Percentiles rank a stretch among this genome's conserved stretches.
Evolutionary conservation across 1,140 invertebrate species (phyloP).

Genomic region (Halyomorpha halys): DNA sequence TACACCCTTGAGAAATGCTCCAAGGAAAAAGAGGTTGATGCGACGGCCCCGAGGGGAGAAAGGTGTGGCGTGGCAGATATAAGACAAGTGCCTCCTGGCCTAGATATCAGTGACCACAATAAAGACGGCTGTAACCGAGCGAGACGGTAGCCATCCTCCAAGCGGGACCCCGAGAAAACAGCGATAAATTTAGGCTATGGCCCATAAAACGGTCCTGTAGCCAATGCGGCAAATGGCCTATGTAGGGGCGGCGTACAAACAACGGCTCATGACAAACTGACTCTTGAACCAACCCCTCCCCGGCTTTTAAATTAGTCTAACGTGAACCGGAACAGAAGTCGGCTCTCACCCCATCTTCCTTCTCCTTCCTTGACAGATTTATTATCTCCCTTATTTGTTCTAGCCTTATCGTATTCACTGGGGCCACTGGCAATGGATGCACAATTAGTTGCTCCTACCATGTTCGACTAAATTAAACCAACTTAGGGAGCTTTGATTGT

Average conservation of each 20-base stretch:
- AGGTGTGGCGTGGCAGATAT: neutral
- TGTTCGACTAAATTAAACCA: too few species aligned
- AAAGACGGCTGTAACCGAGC: neutral
- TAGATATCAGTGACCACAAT: neutral
- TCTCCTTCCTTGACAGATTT: too few species aligned
- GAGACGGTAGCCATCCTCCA: neutral
- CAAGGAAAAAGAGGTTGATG: neutral
- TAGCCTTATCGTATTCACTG: too few species aligned
- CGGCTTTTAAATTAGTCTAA: slow-evolving; percentile 13
- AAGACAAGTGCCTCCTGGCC: neutral
- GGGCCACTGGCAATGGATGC: too few species aligned
- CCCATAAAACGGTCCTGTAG: slow-evolving; percentile 9
- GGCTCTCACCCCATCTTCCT: neutral
- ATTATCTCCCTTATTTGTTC: too few species aligned
- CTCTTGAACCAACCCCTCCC: neutral
- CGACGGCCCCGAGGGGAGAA: neutral
- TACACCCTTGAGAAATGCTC: too few species aligned
- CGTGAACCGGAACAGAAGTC: slow-evolving; percentile 1
- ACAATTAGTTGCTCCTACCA: too few species aligned
- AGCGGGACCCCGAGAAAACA: slow-evolving; percentile 12
- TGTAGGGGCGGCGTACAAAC: slow-evolving; percentile 12
- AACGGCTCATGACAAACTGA: slow-evolving; percentile 9
- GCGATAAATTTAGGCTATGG: slow-evolving; percentile 16
- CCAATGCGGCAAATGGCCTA: slow-evolving; percentile 17
- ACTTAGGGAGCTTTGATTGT: too few species aligned